Evolutionary conservation across 2,113 vertebrate species (phyloP).

Genomic region (Cyrtonyx montezumae): DNA sequence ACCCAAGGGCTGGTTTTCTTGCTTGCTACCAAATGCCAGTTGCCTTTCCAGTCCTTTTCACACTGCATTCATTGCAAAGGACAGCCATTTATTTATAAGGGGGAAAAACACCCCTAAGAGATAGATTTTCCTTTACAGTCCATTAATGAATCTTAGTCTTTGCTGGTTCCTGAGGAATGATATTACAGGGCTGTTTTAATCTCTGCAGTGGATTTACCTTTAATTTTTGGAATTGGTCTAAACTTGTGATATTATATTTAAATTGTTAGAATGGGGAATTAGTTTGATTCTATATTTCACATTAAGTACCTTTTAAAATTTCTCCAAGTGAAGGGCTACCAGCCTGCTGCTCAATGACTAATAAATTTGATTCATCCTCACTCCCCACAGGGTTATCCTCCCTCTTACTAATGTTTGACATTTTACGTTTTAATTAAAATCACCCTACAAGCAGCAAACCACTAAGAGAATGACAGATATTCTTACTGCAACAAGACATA

Average conservation of each 20-base stretch:
- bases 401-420: conserved; percentile 77
- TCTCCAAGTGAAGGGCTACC: conserved; percentile 62
- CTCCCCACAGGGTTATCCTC: conserved; percentile 67
- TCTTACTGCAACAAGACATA: conserved; percentile 59
- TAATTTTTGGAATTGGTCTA: conserved; percentile 30
- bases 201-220: conserved; percentile 18
- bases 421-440: conserved; percentile 80
- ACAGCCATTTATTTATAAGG: not conserved
- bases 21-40: not conserved
- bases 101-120: not conserved
- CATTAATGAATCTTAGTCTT: conserved; percentile 3
- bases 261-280: conserved; percentile 24
- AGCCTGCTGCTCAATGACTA: conserved; percentile 75
- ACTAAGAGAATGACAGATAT: conserved; percentile 70
- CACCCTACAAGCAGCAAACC: conserved; percentile 70
- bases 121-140: conserved; percentile 18
- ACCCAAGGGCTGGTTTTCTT: not conserved
- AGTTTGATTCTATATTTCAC: not conserved
- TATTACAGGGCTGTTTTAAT: not conserved
- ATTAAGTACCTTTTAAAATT: conserved; percentile 56
- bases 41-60: not conserved
- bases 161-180: not conserved
- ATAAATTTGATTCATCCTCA: conserved; percentile 74
- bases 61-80: not conserved
- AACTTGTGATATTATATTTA: conserved; percentile 11